Conservation (phyloP, 2,113 vertebrate species). For the Ameiurus melas region DNA sequence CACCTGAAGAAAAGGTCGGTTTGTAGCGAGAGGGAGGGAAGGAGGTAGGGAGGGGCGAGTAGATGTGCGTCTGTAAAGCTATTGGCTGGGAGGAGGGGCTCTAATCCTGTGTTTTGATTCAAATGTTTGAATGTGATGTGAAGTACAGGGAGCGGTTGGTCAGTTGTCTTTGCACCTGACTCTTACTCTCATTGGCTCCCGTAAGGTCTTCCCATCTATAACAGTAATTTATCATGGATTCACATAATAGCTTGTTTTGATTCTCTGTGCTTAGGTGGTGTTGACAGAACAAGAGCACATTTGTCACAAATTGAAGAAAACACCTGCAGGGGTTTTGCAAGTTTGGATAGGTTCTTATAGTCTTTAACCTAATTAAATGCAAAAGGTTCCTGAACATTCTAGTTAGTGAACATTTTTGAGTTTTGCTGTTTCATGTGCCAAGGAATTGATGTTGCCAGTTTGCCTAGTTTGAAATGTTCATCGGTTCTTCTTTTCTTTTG, state of each 20-base stretch:
- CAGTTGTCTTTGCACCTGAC: background rate
- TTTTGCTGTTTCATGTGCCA: constrained; percentile 1
- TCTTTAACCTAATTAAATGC: background rate
- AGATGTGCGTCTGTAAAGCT: constrained; percentile 33
- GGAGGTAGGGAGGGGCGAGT: background rate
- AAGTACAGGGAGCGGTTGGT: background rate
- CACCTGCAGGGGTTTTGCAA: background rate
- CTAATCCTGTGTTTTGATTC: constrained; percentile 66
- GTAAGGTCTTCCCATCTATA: background rate
- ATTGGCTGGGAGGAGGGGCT: constrained; percentile 59
- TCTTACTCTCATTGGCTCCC: constrained; percentile 31
- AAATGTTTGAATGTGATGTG: constrained; percentile 61
- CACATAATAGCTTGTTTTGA: constrained; percentile 29
- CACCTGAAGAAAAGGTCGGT: constrained; percentile 11
- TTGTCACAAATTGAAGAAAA: constrained; percentile 9
- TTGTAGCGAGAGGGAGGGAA: background rate
- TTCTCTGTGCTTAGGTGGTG: background rate
- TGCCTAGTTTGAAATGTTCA: background rate
- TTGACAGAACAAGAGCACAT: constrained; percentile 1
- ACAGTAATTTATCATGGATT: background rate
- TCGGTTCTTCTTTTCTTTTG: background rate
- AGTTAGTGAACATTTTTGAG: background rate
- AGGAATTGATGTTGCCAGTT: background rate
- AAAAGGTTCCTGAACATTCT: background rate
- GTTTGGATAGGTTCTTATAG: background rate